phyloP scores from a whole-genome alignment of 2,797 vertebrate genomes.

The Syndactyla subalaris region DNA sequence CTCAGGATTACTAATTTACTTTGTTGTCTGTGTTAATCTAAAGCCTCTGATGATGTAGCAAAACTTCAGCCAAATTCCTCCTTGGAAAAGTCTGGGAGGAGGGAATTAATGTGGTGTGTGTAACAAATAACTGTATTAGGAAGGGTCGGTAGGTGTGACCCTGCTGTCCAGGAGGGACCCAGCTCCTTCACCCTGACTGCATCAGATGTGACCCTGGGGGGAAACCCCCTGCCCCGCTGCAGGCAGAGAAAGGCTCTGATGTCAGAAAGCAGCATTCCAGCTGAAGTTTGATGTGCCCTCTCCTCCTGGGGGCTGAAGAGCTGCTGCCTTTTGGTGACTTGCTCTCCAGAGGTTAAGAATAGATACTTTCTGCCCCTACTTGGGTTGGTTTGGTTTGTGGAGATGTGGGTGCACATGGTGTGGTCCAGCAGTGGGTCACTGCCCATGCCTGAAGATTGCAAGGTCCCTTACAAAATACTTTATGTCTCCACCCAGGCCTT shows the following conservation, averaged over 20 bases:
- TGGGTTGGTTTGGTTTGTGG: neutral
- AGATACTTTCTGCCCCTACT: neutral
- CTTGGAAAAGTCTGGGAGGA: neutral
- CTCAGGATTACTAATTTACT: constrained; percentile 10
- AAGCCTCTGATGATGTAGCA: neutral
- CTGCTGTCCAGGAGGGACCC: neutral
- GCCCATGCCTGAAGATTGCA: neutral
- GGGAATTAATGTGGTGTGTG: neutral
- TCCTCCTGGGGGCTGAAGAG: neutral
- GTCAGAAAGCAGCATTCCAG: neutral
- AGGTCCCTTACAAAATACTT: neutral
- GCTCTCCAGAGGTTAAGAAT: neutral
- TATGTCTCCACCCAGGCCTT: neutral
- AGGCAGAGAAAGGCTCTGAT: neutral
- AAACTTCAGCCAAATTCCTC: neutral
- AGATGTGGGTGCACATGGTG: rapidly evolving
- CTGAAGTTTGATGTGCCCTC: neutral
- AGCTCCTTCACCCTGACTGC: neutral
- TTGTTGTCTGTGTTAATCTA: neutral
- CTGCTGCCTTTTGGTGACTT: neutral
- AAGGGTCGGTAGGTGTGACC: neutral
- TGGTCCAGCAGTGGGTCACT: neutral
- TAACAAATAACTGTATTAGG: rapidly evolving
- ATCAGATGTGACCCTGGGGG: neutral
- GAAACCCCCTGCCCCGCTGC: rapidly evolving